Evolutionary conservation across 2,113 vertebrate species (phyloP).

Genomic region (Sinocyclocheilus grahami): DNA sequence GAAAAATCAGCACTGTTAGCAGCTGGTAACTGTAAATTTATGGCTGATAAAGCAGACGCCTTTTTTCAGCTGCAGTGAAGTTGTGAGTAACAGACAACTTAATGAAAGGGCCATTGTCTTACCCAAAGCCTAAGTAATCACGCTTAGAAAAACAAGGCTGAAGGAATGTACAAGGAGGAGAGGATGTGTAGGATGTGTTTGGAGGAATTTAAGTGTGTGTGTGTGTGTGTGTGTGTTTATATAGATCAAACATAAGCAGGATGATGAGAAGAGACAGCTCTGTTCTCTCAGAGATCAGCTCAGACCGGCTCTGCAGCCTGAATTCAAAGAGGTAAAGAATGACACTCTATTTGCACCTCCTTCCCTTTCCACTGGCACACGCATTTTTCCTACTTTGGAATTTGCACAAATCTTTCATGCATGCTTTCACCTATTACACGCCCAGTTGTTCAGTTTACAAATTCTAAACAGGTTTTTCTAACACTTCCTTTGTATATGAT

Average conservation of each 20-base stretch:
- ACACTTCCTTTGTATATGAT: background rate
- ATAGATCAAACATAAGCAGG: conserved; percentile 73
- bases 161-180: conserved; percentile 10
- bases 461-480: background rate
- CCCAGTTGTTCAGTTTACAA: background rate
- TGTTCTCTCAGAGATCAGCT: conserved; percentile 71
- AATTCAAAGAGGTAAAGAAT: conserved; percentile 73
- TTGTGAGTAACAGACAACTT: conserved; percentile 20
- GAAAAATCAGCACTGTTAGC: background rate
- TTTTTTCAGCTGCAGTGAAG: background rate
- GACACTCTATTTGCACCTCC: conserved; percentile 17
- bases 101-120: conserved; percentile 27
- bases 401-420: background rate
- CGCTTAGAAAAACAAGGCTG: background rate
- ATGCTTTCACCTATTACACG: background rate
- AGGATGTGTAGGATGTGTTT: conserved; percentile 32
- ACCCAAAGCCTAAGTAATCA: conserved; percentile 24
- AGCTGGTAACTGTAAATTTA: background rate
- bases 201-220: conserved; percentile 14
- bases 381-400: background rate
- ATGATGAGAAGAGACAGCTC: conserved; percentile 73
- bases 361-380: background rate
- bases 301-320: conserved; percentile 63
- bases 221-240: conserved; percentile 37
- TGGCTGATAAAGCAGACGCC: background rate